These are phyloP conservation scores for Dipus sagitta DNA, from an alignment of 2,797 vertebrate genomes.

Conservation along the genomic window DNA sequence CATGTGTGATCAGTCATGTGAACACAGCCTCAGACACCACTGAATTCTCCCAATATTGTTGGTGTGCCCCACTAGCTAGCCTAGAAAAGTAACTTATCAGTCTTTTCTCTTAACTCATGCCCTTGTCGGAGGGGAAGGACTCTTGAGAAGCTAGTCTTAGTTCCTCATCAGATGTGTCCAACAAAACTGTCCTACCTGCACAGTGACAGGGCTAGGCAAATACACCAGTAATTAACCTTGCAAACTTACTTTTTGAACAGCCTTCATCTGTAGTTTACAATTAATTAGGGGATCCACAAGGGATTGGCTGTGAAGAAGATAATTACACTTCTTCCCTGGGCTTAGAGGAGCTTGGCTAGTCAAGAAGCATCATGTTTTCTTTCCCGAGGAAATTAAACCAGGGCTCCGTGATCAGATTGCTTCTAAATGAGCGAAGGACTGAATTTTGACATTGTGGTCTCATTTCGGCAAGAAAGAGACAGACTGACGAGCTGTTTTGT, in stretches of 20 bases:
- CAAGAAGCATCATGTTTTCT: constrained; percentile 54
- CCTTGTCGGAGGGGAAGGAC: neutral
- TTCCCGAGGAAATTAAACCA: constrained; percentile 64
- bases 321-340: constrained; percentile 38
- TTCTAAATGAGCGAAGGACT: constrained; percentile 73
- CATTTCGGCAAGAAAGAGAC: constrained; percentile 66
- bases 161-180: neutral
- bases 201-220: accelerated
- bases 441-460: constrained; percentile 64
- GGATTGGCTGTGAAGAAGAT: constrained; percentile 42
- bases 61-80: accelerated
- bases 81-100: neutral
- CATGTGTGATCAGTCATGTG: neutral
- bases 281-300: constrained; percentile 65
- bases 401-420: constrained; percentile 36
- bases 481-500: constrained; percentile 79
- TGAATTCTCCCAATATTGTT: neutral
- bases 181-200: neutral
- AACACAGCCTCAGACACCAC: neutral
- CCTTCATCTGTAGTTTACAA: constrained; percentile 48
- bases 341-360: neutral
- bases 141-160: neutral
- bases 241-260: constrained; percentile 56
- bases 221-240: constrained; percentile 51
- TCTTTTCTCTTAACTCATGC: neutral